Evolutionary conservation across 1,140 invertebrate species (phyloP).

Genomic region (Monochamus saltuarius): DNA sequence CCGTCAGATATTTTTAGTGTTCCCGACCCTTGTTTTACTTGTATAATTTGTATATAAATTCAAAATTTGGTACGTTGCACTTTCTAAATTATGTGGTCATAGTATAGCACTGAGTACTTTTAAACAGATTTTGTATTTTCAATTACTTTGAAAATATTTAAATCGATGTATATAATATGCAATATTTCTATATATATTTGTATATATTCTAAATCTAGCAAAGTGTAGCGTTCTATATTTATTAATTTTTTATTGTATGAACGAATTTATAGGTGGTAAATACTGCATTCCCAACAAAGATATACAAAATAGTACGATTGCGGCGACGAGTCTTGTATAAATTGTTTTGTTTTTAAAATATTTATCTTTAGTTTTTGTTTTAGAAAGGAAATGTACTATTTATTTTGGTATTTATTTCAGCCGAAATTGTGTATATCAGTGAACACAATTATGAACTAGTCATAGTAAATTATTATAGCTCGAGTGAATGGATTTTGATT

Average conservation of each 20-base stretch:
- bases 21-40: slow-evolving; percentile 1
- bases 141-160: slow-evolving; percentile 43
- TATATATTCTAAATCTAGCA: slow-evolving; percentile 38
- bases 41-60: neutral
- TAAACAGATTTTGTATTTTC: slow-evolving; percentile 44
- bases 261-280: slow-evolving; percentile 27
- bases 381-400: neutral
- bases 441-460: slow-evolving; percentile 45
- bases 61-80: too few species aligned
- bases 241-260: slow-evolving; percentile 32
- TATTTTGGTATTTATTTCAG: slow-evolving; percentile 8
- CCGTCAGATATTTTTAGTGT: slow-evolving; percentile 10
- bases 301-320: neutral
- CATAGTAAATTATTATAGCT: slow-evolving; percentile 46
- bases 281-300: slow-evolving; percentile 36
- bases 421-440: slow-evolving; percentile 33
- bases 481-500: slow-evolving; percentile 40
- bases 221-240: slow-evolving; percentile 31
- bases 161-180: slow-evolving; percentile 45
- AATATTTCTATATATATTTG: slow-evolving; percentile 45
- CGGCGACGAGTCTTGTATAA: neutral
- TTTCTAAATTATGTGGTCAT: too few species aligned
- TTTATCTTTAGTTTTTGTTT: slow-evolving; percentile 14
- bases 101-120: too few species aligned
- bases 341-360: slow-evolving; percentile 18